Evolutionary conservation across 2,797 vertebrate genomes (phyloP), one percentile per base, ranked within the genome.

Genomic region (Clarias platycephalus): DNA sequence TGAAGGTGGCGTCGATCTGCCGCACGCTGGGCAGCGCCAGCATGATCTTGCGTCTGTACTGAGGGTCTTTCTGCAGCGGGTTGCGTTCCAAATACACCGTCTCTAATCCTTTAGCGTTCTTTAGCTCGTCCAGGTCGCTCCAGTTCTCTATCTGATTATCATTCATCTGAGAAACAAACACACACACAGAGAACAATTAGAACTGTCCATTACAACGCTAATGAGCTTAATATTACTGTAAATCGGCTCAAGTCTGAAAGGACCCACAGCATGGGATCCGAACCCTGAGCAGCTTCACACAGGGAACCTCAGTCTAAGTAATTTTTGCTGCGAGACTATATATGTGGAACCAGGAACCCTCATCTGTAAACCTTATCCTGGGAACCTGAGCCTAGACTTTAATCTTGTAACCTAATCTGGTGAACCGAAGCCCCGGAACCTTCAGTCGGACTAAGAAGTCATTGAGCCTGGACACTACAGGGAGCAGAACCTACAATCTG

Each of bases 1-100:
- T 98, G 83, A 97, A 99, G 0, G 98, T 98, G 85, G 98, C 98
- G 0, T 99, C 98, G 0, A 99, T 99, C 95, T 99, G 98, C 93
- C 97, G 96, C 40, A 99, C 96, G 0, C 92, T 96, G 0, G 98
- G 98, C 82, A 99, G 93, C 0, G 98, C 96, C 93, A 99, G 91
- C 97, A 99, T 98, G 92, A 99, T 96, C 93, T 99, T 99, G 86
- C 98, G 95, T 89, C 98, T 94, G 92, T 99, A 99, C 91, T 99
- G 98, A 1, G 97, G 97, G 87, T 99, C 98, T 91, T 96, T 97
- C 94, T 99, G 98, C 91, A 99, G 88, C 0, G 98, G 98, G 90
- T 99, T 99, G 83, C 97, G 92, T 91, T 99, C 98, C 87, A 99
- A 93, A 87, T 99, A 99, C 0, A 99, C 97, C 0, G 98, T 99